A percentile compares a stretch with the other conserved stretches of the same genome.
These are phyloP conservation scores for Alosa sapidissima DNA, from an alignment of 2,797 vertebrate species.

Conservation along the genomic window DNA sequence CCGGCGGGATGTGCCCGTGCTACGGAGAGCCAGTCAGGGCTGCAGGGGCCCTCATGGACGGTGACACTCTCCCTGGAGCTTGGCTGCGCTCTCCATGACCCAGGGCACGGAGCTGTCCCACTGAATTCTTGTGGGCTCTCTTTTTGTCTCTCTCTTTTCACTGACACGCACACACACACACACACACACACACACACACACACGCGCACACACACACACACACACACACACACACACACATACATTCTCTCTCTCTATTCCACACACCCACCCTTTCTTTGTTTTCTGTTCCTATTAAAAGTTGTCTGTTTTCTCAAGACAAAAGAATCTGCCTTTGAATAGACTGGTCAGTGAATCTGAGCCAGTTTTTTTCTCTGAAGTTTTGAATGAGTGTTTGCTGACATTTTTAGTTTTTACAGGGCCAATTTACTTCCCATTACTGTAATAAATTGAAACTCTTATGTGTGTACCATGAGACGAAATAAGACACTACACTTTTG, in stretches of 20 bases:
- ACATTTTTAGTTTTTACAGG: background rate
- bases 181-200: background rate
- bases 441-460: background rate
- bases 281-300: constrained; percentile 9
- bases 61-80: background rate
- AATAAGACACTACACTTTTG: background rate
- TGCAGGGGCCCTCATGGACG: background rate
- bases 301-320: background rate
- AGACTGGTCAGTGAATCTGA: constrained; percentile 2
- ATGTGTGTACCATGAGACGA: background rate
- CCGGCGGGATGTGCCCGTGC: background rate
- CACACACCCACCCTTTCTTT: constrained; percentile 2
- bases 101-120: constrained; percentile 3
- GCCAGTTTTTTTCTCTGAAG: background rate
- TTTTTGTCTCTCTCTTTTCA: background rate
- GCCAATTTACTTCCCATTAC: background rate
- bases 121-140: background rate
- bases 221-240: background rate
- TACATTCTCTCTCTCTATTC: background rate
- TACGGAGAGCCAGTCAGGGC: background rate
- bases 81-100: background rate
- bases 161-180: background rate
- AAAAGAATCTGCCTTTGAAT: background rate
- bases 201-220: background rate
- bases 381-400: background rate